phyloP scores from a whole-genome alignment of 2,797 vertebrate species.

The Choloepus didactylus region DNA sequence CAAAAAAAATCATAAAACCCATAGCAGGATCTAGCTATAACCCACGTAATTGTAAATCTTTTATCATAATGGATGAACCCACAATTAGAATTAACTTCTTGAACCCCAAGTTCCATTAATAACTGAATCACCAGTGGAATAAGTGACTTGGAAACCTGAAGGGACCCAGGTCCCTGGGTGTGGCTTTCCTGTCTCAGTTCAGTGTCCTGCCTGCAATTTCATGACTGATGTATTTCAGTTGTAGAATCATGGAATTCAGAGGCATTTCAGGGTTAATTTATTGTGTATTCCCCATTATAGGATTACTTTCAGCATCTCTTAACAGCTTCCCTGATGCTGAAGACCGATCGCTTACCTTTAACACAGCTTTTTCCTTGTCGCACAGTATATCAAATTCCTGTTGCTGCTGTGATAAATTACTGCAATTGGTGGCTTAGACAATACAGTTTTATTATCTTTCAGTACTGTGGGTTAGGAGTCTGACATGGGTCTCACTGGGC shows the following conservation, averaged over 20 bases:
- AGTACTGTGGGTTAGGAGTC: not conserved
- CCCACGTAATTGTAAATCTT: not conserved
- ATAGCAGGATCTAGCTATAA: not conserved
- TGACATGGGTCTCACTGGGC: not conserved
- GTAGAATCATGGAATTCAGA: not conserved
- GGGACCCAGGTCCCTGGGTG: not conserved
- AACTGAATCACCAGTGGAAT: not conserved
- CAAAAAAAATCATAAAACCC: not conserved
- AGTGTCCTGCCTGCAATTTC: not conserved
- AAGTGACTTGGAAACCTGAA: constrained; percentile 7
- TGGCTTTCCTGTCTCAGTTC: not conserved
- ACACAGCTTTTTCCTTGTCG: not conserved
- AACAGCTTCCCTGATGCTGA: not conserved
- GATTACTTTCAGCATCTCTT: not conserved
- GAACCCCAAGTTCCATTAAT: not conserved
- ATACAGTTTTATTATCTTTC: not conserved
- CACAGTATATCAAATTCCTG: not conserved
- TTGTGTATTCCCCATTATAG: not conserved
- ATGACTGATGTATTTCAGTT: not conserved
- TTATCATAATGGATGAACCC: not conserved
- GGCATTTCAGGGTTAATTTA: not conserved
- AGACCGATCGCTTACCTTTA: not conserved
- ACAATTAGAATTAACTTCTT: not conserved
- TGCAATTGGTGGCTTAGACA: not conserved
- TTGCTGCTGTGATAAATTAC: not conserved